Conservation (phyloP, 2,113 vertebrate species). For the Lycocorax pyrrhopterus region DNA sequence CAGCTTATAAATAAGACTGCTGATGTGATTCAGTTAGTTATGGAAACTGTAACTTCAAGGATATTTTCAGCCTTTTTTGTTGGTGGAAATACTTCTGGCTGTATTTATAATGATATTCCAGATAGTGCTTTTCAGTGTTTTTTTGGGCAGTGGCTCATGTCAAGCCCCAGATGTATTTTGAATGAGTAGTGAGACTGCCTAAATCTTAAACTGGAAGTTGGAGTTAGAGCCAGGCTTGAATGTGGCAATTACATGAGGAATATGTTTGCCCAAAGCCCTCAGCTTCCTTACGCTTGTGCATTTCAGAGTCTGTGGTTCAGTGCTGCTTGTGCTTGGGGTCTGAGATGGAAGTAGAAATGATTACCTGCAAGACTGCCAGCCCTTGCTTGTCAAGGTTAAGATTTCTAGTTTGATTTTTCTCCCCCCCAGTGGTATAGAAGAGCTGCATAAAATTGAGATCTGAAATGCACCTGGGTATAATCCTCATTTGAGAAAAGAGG, state of each 20-base stretch:
- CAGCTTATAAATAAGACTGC: constrained; percentile 47
- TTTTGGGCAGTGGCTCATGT: background rate
- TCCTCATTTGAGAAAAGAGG: background rate
- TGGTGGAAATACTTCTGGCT: background rate
- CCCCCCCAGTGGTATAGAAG: background rate
- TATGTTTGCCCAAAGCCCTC: background rate
- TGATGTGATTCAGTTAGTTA: constrained; percentile 43
- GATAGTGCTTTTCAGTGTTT: background rate
- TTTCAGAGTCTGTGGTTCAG: background rate
- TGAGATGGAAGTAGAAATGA: background rate
- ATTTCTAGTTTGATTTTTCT: background rate
- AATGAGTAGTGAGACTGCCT: background rate
- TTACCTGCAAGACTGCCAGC: background rate
- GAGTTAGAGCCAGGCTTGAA: background rate
- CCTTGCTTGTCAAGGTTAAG: background rate
- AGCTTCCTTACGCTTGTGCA: background rate
- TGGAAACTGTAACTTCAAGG: constrained; percentile 35
- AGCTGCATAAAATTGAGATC: background rate
- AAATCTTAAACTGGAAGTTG: background rate
- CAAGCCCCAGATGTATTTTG: background rate
- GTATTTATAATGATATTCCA: background rate
- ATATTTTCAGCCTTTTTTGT: constrained; percentile 13
- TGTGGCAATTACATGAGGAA: background rate
- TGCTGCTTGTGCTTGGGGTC: background rate
- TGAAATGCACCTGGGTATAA: background rate